phyloP scores from a whole-genome alignment of 2,797 vertebrate species.

The Phaenicophaeus curvirostris region DNA sequence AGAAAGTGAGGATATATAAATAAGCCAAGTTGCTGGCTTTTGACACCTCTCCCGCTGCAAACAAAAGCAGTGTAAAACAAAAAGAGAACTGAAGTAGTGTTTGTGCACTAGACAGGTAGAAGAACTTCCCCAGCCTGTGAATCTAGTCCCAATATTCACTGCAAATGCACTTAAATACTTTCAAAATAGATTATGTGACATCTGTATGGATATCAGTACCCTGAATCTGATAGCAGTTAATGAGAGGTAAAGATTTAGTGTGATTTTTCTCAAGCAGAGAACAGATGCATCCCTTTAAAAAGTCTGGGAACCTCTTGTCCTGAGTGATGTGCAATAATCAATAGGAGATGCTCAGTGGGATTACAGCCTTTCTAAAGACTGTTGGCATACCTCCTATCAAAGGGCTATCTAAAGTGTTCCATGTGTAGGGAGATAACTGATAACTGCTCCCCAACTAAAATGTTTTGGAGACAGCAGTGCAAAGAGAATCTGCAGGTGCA shows the following conservation, averaged over 20 bases:
- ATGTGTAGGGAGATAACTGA: background rate
- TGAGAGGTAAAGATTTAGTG: background rate
- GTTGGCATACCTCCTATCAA: background rate
- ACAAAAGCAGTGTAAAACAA: background rate
- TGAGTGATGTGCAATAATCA: background rate
- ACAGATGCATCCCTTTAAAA: background rate
- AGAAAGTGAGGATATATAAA: background rate
- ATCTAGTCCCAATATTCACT: background rate
- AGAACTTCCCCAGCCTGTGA: background rate
- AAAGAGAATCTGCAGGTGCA: background rate
- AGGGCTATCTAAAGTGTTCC: background rate
- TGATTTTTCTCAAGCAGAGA: background rate
- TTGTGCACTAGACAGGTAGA: background rate
- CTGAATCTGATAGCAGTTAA: background rate
- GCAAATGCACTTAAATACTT: background rate
- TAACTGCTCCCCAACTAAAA: background rate
- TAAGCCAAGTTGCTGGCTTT: background rate
- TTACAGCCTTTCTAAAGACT: background rate
- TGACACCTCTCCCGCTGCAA: background rate
- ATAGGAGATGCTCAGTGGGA: background rate
- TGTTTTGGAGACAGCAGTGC: background rate
- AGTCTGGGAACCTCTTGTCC: background rate
- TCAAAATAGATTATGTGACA: background rate
- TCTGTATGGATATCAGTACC: background rate
- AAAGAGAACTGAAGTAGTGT: background rate